phyloP scores from a whole-genome alignment of 92 coral and sea anemone genomes.

The Epizoanthus rinbou region DNA sequence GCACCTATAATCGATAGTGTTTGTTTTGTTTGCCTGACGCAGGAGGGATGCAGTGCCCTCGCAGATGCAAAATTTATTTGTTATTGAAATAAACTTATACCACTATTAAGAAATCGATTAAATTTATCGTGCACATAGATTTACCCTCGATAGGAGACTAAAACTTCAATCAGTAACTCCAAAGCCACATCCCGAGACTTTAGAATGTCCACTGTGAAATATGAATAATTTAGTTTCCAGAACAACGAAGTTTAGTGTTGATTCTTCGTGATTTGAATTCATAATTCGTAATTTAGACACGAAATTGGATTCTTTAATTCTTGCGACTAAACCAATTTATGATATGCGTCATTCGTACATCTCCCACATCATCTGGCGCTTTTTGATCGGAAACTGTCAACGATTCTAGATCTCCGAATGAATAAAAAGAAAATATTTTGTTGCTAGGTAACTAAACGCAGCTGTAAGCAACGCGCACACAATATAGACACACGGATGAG shows the following conservation, averaged over 20 bases:
- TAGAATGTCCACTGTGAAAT: background rate
- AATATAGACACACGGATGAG: background rate
- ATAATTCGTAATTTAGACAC: background rate
- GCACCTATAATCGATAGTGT: background rate
- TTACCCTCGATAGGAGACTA: background rate
- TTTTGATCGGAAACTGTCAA: slow-evolving; percentile 5
- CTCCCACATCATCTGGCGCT: background rate
- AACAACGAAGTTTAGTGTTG: background rate
- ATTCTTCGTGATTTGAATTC: background rate
- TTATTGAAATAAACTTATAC: background rate
- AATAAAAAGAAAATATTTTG: background rate
- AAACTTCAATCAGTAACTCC: background rate
- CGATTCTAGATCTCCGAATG: background rate
- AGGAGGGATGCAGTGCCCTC: no score
- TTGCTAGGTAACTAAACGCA: slow-evolving; percentile 1
- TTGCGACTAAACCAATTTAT: background rate
- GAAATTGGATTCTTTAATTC: background rate
- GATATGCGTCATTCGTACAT: background rate
- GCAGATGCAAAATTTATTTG: background rate
- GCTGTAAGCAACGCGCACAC: slow-evolving; percentile 5
- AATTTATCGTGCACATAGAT: background rate
- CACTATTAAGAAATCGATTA: background rate
- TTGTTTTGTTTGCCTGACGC: background rate
- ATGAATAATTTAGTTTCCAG: background rate
- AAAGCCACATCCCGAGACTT: background rate